Conservation (phyloP, 2,113 vertebrate species). For the Ophthalmotilapia sp. region DNA sequence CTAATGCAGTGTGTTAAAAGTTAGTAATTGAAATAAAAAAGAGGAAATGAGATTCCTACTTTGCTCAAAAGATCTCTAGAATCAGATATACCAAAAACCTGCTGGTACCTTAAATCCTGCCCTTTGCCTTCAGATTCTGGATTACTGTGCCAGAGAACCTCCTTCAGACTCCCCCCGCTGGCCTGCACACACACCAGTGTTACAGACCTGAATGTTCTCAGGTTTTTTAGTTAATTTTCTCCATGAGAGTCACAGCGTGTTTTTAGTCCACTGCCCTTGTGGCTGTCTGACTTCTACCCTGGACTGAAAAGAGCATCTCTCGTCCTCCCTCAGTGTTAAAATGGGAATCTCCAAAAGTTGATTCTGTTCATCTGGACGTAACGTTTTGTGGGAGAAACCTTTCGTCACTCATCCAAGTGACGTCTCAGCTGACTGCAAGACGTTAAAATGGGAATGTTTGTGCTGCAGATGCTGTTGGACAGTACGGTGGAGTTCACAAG, state of each 20-base stretch:
- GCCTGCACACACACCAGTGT: not conserved
- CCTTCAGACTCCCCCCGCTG: not conserved
- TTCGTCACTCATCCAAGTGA: not conserved
- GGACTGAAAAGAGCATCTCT: not conserved
- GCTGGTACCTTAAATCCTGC: not conserved
- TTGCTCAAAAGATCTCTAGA: not conserved
- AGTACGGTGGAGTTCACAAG: not conserved
- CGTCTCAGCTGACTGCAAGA: not conserved
- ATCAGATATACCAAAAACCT: not conserved
- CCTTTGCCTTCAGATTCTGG: not conserved
- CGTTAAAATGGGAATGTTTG: not conserved
- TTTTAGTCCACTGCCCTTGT: not conserved
- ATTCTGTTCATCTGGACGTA: not conserved
- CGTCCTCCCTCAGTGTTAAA: not conserved
- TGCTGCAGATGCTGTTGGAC: not conserved
- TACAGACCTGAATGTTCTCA: not conserved
- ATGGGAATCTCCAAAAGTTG: not conserved
- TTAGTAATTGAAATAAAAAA: not conserved
- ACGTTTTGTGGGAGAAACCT: rapidly evolving
- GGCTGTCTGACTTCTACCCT: not conserved
- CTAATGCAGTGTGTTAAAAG: not conserved
- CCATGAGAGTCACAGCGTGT: not conserved
- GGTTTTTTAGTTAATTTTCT: not conserved
- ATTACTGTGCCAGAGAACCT: not conserved
- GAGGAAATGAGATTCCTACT: not conserved